Base-by-base conservation (phyloP, 2,113 vertebrate genomes). In the Peucedramus taeniatus region DNA sequence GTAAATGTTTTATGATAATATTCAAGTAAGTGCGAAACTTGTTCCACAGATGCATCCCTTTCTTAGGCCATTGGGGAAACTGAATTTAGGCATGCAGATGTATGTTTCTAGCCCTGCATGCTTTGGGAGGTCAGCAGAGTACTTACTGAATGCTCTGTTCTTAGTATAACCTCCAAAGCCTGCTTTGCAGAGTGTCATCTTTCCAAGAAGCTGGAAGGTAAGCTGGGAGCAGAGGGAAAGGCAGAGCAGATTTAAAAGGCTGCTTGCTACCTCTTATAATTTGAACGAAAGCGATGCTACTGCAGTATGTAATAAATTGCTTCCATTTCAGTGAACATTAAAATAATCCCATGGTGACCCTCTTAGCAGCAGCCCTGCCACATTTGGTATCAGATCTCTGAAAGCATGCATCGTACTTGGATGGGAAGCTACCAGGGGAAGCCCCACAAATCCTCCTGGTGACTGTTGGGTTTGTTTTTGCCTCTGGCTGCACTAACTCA, bases 321-420 rank as follows among this genome's bases (percentile, higher is more conserved):
- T 96, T 96, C 85, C 69, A 96, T 96, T 95, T 96, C 96, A 90
- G 88, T 92, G 88, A 92, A 94, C 90, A 78, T 96, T 97, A 87
- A 92, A 84, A 92, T 81, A 96, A 95, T 96, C 95, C 94, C 94
- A 42, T 78, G 80, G 88, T 96, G 93, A 71, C 92, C 64, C 64
- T 89, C 76, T 83, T 90, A 94, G 85, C 93, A 86, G 88, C 94
- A 94, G 83, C 68, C 88, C 76, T 96, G 93, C 94, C 92, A 95
- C 92, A 60, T 94, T 79, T 75, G 92, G 83, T 95, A 94, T 95
- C 90, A 96, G 95, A 96, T 96, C 93, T 96, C 96, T 90, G 82
- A 90, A 95, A 93, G 88, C 50, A 83, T 60, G 56, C 35, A 16
- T 71, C 3, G 20, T 81, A 40, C 49, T 94, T 93, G 64, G 79